Evolutionary conservation across 2,113 vertebrate genomes (phyloP).

Genomic region (Ancistrus triradiatus): DNA sequence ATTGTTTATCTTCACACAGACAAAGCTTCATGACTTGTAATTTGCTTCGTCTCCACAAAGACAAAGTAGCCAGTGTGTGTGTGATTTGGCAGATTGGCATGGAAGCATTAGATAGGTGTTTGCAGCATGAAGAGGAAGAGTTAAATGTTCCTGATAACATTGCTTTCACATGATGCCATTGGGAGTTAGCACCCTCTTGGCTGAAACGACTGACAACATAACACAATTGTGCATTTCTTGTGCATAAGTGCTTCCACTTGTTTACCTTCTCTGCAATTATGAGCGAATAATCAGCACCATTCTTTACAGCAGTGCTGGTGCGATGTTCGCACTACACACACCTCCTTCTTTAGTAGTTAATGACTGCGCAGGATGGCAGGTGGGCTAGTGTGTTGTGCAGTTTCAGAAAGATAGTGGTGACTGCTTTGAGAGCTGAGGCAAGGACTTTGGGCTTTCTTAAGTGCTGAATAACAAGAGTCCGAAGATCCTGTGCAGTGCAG

Average conservation of each 20-base stretch:
- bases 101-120: constrained; percentile 43
- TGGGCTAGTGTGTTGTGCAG: constrained; percentile 14
- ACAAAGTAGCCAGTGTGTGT: background rate
- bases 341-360: constrained; percentile 12
- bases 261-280: constrained; percentile 6
- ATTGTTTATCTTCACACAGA: too few relatives aligned
- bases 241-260: background rate
- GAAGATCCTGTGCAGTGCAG: constrained; percentile 31
- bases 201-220: constrained; percentile 17
- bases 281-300: constrained; percentile 17
- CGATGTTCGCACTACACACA: background rate
- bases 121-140: constrained; percentile 11
- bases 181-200: constrained; percentile 3
- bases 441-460: constrained; percentile 32
- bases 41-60: too few relatives aligned
- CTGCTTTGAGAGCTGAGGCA: constrained; percentile 34
- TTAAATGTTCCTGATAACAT: constrained; percentile 3
- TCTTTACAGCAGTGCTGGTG: constrained; percentile 7
- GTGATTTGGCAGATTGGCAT: constrained; percentile 27
- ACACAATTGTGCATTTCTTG: constrained; percentile 1
- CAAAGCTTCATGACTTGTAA: too few relatives aligned
- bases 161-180: constrained; percentile 15
- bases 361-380: constrained; percentile 10
- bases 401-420: constrained; percentile 23
- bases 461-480: constrained; percentile 32